Percentiles rank a stretch among this genome's conserved stretches.
phyloP scores from a whole-genome alignment of 2,797 vertebrate genomes.

The Geotria australis region DNA sequence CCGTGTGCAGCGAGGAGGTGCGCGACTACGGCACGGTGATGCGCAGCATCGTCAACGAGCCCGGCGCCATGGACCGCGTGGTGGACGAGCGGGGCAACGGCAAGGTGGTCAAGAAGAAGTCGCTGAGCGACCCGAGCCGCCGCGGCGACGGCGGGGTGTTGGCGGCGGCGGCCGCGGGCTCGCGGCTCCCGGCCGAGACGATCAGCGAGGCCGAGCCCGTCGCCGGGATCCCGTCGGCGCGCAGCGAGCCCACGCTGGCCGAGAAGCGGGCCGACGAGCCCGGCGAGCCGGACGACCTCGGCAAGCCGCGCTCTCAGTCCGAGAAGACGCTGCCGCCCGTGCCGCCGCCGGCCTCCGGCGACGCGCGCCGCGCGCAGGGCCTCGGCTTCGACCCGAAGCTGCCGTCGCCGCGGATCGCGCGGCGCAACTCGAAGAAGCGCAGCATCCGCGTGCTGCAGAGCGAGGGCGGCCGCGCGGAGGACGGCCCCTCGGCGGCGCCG shows the following conservation, averaged over 20 bases:
- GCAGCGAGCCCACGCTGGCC: conserved; percentile 63
- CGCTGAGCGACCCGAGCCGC: conserved; percentile 74
- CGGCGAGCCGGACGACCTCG: conserved; percentile 12
- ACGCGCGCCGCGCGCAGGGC: conserved; percentile 5
- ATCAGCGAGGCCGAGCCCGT: conserved; percentile 42
- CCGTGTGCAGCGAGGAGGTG: conserved; percentile 49
- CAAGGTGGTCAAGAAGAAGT: conserved; percentile 80
- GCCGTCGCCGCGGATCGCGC: conserved; percentile 27
- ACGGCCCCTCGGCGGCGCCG: accelerated
- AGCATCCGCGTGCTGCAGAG: conserved; percentile 25
- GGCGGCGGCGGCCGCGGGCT: conserved; percentile 12
- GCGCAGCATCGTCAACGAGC: conserved; percentile 56
- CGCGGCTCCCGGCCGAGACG: conserved; percentile 24
- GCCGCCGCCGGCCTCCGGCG: neutral
- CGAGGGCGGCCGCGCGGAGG: conserved; percentile 10
- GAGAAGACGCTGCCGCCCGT: conserved; percentile 10
- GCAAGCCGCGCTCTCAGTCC: conserved; percentile 18
- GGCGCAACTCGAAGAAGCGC: conserved; percentile 46
- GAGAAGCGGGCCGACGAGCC: conserved; percentile 22
- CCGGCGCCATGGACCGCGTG: conserved; percentile 45
- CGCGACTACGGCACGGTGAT: conserved; percentile 57
- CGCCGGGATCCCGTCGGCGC: conserved; percentile 32
- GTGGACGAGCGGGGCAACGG: conserved; percentile 44
- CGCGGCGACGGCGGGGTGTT: conserved; percentile 21
- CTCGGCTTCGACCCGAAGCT: conserved; percentile 41